A percentile compares a stretch with the other conserved stretches of the same genome.
Conservation (phyloP, 2,888 invertebrate genomes). For the Parasteatoda lunata region DNA sequence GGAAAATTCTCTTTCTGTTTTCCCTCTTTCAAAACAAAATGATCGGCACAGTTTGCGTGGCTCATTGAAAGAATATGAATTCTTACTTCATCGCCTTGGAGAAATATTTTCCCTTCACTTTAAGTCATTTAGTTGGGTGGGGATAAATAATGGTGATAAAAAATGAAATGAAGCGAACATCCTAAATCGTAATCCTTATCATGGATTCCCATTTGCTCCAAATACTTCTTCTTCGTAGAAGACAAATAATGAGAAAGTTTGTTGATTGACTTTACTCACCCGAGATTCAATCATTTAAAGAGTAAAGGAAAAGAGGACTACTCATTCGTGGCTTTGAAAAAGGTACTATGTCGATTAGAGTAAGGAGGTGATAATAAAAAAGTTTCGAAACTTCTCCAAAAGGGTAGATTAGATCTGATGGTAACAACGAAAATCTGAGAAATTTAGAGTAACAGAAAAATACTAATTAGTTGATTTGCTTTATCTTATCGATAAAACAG, state of each 20-base stretch:
- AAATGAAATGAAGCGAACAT: constrained; percentile 15
- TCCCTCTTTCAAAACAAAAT: constrained; percentile 1
- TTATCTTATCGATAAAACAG: no score
- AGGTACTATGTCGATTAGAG: background rate
- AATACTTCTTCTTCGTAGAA: background rate
- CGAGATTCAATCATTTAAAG: constrained; percentile 20
- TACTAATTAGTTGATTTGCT: background rate
- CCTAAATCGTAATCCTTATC: constrained; percentile 56
- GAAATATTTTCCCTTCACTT: constrained; percentile 18
- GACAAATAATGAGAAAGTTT: constrained; percentile 44
- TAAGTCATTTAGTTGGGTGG: constrained; percentile 29
- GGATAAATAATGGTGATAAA: background rate
- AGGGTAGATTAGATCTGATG: background rate
- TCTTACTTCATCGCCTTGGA: background rate
- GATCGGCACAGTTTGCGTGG: background rate
- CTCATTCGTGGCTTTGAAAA: background rate
- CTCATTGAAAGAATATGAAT: constrained; percentile 11
- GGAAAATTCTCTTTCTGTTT: background rate
- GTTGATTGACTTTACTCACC: constrained; percentile 18
- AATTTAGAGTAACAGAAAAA: background rate
- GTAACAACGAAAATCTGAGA: background rate
- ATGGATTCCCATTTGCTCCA: constrained; percentile 48
- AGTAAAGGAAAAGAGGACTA: background rate
- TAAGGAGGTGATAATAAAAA: no score
- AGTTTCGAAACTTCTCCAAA: no score